Base-by-base conservation (phyloP, 2,797 vertebrate genomes). In the Psittacula echo region DNA sequence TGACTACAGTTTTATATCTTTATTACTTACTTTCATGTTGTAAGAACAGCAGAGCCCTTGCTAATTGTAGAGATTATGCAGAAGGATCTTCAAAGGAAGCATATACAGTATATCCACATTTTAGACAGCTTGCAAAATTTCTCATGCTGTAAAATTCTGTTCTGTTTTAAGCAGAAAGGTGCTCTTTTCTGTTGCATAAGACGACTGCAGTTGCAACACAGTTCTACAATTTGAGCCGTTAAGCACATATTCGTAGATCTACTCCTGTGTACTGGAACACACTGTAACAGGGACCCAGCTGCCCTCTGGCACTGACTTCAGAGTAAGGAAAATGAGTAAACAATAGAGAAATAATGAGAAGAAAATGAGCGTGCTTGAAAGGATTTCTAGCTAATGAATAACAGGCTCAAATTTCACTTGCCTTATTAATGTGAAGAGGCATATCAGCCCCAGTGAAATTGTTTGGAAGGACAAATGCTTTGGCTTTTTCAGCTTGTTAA, bases 321-420 rank as follows among this genome's bases (percentile, higher is more conserved):
- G 64, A 61, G 60, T 32, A 67, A 88, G 67, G 60, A 93, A 94
- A 90, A 78, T 41, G 56, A 92, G 68, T 90, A 96, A 96, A 95
- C 75, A 85, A 41, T 65, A 68, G 66, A 78, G 76, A 90, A 87
- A 79, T 62, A 88, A 84, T 19, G 29, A 94, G 51, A 85, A 89
- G 67, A 94, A 96, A 94, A 77, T 68, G 89, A 95, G 14, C 18
- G 18, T 94, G 13, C 81, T 85, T 83, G 86, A 83, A 92, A 93
- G 89, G 65, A 50, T 77, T 90, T 92, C 80, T 85, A 90, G 90
- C 61, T 96, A 85, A 96, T 90, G 62, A 93, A 41, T 83, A 95
- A 89, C 53, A 80, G 23, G 62, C 18, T 5, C 77, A 72, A 92
- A 92, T 80, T 80, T 94, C 53, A 62, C 27, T 82, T 74, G 26